Conservation (phyloP, 2,113 vertebrate genomes). For the Neofelis nebulosa region DNA sequence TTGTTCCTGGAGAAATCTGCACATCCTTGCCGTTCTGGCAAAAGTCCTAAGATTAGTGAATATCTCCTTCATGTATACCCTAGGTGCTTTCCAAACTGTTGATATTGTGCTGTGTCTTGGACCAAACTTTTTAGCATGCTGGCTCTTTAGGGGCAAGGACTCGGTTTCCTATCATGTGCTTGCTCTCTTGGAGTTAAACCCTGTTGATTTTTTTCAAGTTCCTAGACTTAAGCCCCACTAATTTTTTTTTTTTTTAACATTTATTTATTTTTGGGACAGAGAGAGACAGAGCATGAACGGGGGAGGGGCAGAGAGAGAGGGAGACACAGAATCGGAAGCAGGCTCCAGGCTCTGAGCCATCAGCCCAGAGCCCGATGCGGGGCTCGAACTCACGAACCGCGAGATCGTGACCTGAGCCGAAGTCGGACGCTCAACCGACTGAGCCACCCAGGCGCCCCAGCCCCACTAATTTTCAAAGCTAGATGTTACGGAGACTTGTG, state of each 20-base stretch:
- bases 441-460: not conserved
- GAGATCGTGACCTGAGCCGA: too few species aligned
- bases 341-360: too few species aligned
- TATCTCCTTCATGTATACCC: not conserved
- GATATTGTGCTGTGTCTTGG: not conserved
- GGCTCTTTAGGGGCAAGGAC: not conserved
- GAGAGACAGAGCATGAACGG: too few species aligned
- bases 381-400: too few species aligned
- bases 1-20: not conserved
- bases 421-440: too few species aligned
- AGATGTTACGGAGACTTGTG: not conserved
- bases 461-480: not conserved
- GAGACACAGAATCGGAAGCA: too few species aligned
- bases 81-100: not conserved
- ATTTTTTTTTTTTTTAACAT: not conserved
- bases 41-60: not conserved
- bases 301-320: too few species aligned
- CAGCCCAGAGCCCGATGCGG: too few species aligned
- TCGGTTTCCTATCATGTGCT: not conserved
- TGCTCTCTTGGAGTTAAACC: not conserved
- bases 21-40: not conserved
- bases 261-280: too few species aligned
- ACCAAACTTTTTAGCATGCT: not conserved
- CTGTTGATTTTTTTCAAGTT: not conserved
- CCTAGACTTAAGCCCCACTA: not conserved